phyloP scores from a whole-genome alignment of 1,140 invertebrate species.

The Elysia chlorotica region DNA sequence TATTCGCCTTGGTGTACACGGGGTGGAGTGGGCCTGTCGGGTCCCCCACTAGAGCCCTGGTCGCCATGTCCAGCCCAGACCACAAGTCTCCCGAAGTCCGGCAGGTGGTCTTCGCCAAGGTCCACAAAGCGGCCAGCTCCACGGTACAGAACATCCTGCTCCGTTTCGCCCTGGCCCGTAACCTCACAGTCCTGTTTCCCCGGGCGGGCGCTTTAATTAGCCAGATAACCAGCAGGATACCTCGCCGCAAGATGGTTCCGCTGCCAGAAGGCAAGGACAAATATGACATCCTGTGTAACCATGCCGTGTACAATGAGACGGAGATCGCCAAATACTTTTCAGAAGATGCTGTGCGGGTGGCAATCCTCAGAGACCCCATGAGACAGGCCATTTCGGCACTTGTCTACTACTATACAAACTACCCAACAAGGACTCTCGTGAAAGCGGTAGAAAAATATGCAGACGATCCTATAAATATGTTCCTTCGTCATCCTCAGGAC shows the following conservation, averaged over 20 bases:
- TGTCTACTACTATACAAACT: slow-evolving; percentile 30
- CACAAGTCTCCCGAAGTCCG: not conserved
- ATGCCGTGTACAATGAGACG: slow-evolving; percentile 26
- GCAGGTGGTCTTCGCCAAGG: slow-evolving; percentile 35
- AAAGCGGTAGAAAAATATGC: no score
- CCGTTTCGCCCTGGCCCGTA: slow-evolving; percentile 31
- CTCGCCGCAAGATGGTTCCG: not conserved
- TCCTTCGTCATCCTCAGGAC: not conserved
- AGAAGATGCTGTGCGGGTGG: slow-evolving; percentile 26
- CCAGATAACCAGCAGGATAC: slow-evolving; percentile 12
- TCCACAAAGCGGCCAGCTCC: slow-evolving; percentile 47
- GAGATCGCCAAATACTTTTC: slow-evolving; percentile 21
- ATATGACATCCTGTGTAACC: slow-evolving; percentile 34
- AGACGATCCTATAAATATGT: not conserved
- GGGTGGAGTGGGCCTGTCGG: no score
- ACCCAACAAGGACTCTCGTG: no score
- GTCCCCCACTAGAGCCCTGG: no score
- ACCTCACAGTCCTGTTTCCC: slow-evolving; percentile 39
- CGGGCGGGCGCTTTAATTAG: slow-evolving; percentile 26
- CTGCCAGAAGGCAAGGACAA: slow-evolving; percentile 13
- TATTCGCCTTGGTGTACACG: no score
- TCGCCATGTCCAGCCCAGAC: no score
- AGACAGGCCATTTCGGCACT: slow-evolving; percentile 27
- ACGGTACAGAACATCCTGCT: slow-evolving; percentile 44
- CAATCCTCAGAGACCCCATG: slow-evolving; percentile 33